Evolutionary conservation across 1,140 invertebrate genomes (phyloP).

Genomic region (Eciton burchellii): DNA sequence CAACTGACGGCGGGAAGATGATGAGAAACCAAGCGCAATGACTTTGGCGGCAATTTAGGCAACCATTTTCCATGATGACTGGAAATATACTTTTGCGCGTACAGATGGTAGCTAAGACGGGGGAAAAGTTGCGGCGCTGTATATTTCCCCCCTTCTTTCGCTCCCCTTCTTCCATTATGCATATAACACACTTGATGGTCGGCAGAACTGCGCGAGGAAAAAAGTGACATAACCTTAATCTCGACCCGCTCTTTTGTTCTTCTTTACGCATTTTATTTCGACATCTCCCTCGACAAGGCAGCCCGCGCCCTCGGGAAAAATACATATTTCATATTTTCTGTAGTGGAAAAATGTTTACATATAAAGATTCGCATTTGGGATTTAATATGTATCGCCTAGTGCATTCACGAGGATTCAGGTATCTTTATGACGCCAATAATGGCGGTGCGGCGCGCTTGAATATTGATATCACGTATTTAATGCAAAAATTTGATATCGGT

Average conservation of each 20-base stretch:
- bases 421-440: constrained; percentile 12
- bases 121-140: constrained; percentile 5
- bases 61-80: constrained; percentile 43
- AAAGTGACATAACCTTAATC: constrained; percentile 49
- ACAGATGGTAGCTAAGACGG: constrained; percentile 26
- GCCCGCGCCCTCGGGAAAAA: neutral
- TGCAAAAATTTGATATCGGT: constrained; percentile 13
- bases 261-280: constrained; percentile 38
- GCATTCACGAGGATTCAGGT: neutral
- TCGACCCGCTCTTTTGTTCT: neutral
- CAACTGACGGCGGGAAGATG: no score
- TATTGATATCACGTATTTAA: constrained; percentile 23
- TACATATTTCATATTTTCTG: neutral
- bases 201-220: constrained; percentile 17
- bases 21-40: constrained; percentile 11
- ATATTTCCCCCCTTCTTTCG: constrained; percentile 45
- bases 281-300: constrained; percentile 26
- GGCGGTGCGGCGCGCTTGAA: neutral
- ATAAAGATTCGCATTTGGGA: neutral
- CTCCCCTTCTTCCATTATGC: constrained; percentile 58
- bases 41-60: constrained; percentile 8
- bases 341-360: constrained; percentile 19
- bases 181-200: constrained; percentile 58
- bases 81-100: constrained; percentile 51
- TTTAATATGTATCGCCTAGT: neutral